phyloP scores from a whole-genome alignment of 2,888 invertebrate species.

The Charanyca ferruginea region DNA sequence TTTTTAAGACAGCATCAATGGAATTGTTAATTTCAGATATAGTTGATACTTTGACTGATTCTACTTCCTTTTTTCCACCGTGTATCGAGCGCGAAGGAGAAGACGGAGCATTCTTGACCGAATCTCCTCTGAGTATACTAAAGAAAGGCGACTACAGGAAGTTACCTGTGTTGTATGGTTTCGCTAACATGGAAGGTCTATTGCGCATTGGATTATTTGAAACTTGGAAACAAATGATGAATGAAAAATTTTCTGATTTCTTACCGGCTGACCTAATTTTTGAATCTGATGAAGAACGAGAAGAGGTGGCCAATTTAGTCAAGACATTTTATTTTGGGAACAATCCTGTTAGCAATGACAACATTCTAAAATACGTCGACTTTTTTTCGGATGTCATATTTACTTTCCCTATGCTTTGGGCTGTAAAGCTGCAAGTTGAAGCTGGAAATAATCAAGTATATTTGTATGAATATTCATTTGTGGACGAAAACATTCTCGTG shows the following conservation, averaged over 20 bases:
- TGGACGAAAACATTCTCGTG: conserved; percentile 63
- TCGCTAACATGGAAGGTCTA: conserved; percentile 72
- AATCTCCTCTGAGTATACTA: conserved; percentile 71
- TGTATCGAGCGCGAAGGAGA: conserved; percentile 57
- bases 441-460: conserved; percentile 74
- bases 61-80: conserved; percentile 61
- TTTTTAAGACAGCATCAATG: conserved; percentile 67
- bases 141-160: conserved; percentile 64
- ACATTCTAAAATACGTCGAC: conserved; percentile 70
- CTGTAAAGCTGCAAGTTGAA: conserved; percentile 67
- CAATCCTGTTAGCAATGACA: conserved; percentile 64
- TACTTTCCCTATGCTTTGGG: conserved; percentile 66
- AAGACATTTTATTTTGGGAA: conserved; percentile 75
- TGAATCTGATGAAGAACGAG: conserved; percentile 66
- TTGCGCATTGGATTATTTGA: conserved; percentile 66
- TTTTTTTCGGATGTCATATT: conserved; percentile 80
- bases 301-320: conserved; percentile 65
- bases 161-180: conserved; percentile 68
- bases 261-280: conserved; percentile 76
- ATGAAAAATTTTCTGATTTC: conserved; percentile 58
- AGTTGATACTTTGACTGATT: conserved; percentile 54
- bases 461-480: conserved; percentile 76
- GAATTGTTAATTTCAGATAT: conserved; percentile 57
- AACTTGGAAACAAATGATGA: conserved; percentile 71
- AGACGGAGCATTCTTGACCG: conserved; percentile 70